A percentile compares a stretch with the other conserved stretches of the same genome.
These are phyloP conservation scores for Silurus lanzhouensis DNA, from an alignment of 2,797 vertebrate species.

Conservation along the genomic window DNA sequence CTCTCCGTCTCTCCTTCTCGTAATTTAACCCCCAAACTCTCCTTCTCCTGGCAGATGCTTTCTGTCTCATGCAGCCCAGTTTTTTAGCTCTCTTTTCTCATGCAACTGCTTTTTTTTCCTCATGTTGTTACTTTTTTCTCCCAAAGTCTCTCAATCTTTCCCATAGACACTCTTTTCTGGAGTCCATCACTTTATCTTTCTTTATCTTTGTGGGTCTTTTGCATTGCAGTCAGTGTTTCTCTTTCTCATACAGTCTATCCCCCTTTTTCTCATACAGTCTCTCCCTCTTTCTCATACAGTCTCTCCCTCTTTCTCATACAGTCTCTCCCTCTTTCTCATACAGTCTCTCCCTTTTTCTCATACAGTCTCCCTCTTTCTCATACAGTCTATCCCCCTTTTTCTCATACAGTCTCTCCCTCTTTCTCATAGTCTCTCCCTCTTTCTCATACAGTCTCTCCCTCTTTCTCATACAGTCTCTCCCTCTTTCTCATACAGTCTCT, in stretches of 20 bases:
- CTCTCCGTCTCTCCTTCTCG: background rate
- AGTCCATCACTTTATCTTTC: too few species aligned
- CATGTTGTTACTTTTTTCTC: slow-evolving; percentile 9
- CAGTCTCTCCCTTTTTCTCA: background rate
- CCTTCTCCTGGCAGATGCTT: background rate
- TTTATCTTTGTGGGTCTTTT: too few species aligned
- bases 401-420: too few species aligned
- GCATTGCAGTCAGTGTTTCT: background rate
- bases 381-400: too few species aligned
- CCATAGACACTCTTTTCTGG: background rate
- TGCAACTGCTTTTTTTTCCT: background rate
- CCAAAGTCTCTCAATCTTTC: background rate
- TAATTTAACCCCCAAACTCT: background rate
- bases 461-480: too few species aligned
- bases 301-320: background rate
- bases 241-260: background rate
- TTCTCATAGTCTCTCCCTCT: too few species aligned
- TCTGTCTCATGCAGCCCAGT: too few species aligned
- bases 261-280: too few species aligned
- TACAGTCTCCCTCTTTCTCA: background rate
- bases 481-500: too few species aligned
- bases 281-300: background rate
- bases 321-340: background rate
- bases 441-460: too few species aligned
- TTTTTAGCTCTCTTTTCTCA: too few species aligned